Evolutionary conservation across 2,113 vertebrate species (phyloP).

Genomic region (Bubalus kerabau): DNA sequence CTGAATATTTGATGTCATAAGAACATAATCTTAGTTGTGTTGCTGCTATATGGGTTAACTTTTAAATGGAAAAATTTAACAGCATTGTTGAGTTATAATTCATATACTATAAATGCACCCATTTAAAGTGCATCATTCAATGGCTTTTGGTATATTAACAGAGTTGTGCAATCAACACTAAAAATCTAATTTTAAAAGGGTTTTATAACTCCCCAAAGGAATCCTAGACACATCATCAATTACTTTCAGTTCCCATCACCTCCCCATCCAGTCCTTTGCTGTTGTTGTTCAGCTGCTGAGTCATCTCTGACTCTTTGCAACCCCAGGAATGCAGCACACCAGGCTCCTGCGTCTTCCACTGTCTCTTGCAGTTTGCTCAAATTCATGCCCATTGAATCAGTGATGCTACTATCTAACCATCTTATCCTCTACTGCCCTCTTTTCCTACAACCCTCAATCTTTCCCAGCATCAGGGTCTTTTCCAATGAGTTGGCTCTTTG

Average conservation of each 20-base stretch:
- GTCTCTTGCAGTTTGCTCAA: not conserved
- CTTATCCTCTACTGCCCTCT: not conserved
- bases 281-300: not conserved
- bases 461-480: too few relatives aligned
- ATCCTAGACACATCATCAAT: not conserved
- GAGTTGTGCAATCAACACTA: not conserved
- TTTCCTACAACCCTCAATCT: not conserved
- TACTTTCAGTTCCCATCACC: not conserved
- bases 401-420: not conserved
- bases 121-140: not conserved
- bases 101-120: not conserved
- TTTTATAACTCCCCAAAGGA: not conserved
- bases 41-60: not conserved
- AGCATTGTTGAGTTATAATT: not conserved
- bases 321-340: not conserved
- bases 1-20: not conserved
- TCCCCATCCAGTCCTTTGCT: not conserved
- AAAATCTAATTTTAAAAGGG: constrained; percentile 2
- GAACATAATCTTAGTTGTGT: not conserved
- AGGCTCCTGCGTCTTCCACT: not conserved
- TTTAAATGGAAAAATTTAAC: not conserved
- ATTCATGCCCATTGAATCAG: not conserved
- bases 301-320: not conserved
- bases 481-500: too few relatives aligned
- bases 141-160: not conserved